Evolutionary conservation across 2,888 invertebrate genomes (phyloP), one percentile per base, ranked within the genome.

Genomic region (Clepsis dumicolana): DNA sequence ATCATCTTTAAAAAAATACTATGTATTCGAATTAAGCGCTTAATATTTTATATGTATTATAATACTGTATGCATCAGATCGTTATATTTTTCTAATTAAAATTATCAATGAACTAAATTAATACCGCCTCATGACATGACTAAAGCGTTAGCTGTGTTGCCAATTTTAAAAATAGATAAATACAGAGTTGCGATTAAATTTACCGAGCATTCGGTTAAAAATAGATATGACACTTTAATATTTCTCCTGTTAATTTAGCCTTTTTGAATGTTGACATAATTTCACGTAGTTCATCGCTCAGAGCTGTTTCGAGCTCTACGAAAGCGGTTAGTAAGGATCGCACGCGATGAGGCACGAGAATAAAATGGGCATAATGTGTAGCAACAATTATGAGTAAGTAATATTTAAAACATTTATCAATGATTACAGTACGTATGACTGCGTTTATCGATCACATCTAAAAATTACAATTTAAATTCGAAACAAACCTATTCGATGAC

Each of bases 1-100:
- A 80, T 82, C 71, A 77, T 82, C 76, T 76, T 84, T 85, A 85
- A 85, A 87, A 89, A 90, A 89, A 90, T 88, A 88, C 83, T 88
- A 86, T 87, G 77, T 79, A 82, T 77, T 84, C 79, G 81, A 76
- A 75, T 84, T 80, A 87, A 88, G 87, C 85, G 82, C 80, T 84
- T 82, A 80, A 64, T 54, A 60, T 61, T 70, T 65, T 67, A 72
- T 70, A 74, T 70, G 32, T 74, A 66, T 74, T 77, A 80, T 88
- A 89, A 89, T 89, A 89, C 89, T 89, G 88, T 81, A 78, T 75
- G 79, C 74, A 73, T 80, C 72, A 81, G 77, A 81, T 83, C 74
- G 61, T 41, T 16, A 56, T 32, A 56, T 18, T 56, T 27, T 24
- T 38, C 5, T 25, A 7, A 50, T 14, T 52, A 52, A 52, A 52